Evolutionary conservation across 2,888 invertebrate genomes (phyloP).

Genomic region (Nomada fucata): DNA sequence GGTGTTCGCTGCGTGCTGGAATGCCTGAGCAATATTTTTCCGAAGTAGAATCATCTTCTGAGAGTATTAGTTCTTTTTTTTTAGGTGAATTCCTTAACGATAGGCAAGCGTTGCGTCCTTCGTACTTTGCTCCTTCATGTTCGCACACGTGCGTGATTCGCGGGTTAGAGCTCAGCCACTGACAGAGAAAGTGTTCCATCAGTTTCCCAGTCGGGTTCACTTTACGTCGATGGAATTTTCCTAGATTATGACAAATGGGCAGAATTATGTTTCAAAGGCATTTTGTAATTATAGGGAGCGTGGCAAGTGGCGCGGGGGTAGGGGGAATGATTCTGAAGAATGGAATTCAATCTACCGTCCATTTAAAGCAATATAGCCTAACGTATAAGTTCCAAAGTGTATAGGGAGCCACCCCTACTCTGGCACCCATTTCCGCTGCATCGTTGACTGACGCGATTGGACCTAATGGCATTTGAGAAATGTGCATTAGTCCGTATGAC

Average conservation of each 20-base stretch:
- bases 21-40: slow-evolving; percentile 55
- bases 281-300: background rate
- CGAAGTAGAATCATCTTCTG: background rate
- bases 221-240: background rate
- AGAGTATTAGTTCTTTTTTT: no score
- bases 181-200: slow-evolving; percentile 47
- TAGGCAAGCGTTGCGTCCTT: slow-evolving; percentile 43
- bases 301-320: no score
- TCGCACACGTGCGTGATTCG: slow-evolving; percentile 35
- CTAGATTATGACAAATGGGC: background rate
- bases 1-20: slow-evolving; percentile 32
- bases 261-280: background rate
- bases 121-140: background rate
- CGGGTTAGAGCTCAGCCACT: slow-evolving; percentile 20
- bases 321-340: no score
- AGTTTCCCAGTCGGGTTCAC: slow-evolving; percentile 17
- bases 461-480: no score
- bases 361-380: slow-evolving; percentile 3
- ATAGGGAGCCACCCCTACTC: no score
- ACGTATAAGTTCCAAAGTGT: background rate
- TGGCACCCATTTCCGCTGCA: background rate
- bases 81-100: slow-evolving; percentile 55
- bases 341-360: no score
- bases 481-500: no score
- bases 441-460: background rate